Conservation (phyloP, 2,888 invertebrate genomes). For the Drosophila basisetae region DNA sequence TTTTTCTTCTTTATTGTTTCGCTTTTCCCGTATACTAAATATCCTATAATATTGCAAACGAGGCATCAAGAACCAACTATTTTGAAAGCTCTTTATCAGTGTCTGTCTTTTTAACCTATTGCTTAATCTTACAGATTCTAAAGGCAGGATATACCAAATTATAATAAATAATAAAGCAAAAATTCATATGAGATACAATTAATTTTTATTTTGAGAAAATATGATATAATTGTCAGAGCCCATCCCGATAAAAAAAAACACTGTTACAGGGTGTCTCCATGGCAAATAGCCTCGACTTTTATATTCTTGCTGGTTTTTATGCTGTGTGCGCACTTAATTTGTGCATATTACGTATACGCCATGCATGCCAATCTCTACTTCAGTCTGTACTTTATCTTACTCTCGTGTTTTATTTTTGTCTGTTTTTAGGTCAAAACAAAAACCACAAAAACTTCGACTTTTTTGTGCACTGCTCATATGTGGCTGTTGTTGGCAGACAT, state of each 20-base stretch:
- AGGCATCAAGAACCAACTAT: not conserved
- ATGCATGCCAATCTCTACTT: constrained; percentile 40
- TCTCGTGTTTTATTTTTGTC: constrained; percentile 14
- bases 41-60: not conserved
- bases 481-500: constrained; percentile 46
- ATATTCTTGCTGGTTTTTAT: constrained; percentile 2
- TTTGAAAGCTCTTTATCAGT: not conserved
- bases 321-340: constrained; percentile 43
- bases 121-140: not conserved
- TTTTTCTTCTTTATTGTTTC: not conserved
- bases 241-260: not conserved
- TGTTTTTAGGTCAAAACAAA: constrained; percentile 14
- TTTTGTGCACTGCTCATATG: constrained; percentile 19
- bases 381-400: not conserved
- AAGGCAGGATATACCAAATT: not conserved
- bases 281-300: not conserved
- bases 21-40: not conserved
- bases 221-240: not conserved
- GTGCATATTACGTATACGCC: constrained; percentile 64
- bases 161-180: not conserved
- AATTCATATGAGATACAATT: not conserved
- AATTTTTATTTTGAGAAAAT: no score
- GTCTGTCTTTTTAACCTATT: not conserved
- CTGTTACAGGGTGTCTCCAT: constrained; percentile 6
- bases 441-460: constrained; percentile 39